These are phyloP conservation scores for Bambusicola thoracicus DNA, from an alignment of 2,113 vertebrate species.

Conservation along the genomic window DNA sequence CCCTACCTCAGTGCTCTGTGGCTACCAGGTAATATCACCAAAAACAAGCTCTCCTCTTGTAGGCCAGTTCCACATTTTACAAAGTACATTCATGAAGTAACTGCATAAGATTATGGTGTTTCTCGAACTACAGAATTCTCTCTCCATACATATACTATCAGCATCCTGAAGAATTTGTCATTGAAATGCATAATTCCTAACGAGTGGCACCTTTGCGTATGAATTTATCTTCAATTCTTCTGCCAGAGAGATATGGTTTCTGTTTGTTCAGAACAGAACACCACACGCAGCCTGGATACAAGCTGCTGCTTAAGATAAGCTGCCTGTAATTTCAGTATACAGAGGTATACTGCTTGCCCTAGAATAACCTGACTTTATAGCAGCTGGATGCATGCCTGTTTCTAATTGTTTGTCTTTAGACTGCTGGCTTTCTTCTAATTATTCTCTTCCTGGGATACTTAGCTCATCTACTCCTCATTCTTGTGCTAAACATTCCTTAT, in stretches of 20 bases:
- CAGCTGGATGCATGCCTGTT: slow-evolving; percentile 66
- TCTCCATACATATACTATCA: not conserved
- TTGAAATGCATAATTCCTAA: not conserved
- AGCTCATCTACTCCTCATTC: slow-evolving; percentile 58
- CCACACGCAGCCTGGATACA: slow-evolving; percentile 48
- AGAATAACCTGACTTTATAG: slow-evolving; percentile 66
- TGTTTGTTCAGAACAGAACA: slow-evolving; percentile 44
- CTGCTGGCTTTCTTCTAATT: slow-evolving; percentile 67
- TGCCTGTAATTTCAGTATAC: slow-evolving; percentile 66
- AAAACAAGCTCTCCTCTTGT: not conserved
- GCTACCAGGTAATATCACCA: not conserved
- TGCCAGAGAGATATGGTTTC: slow-evolving; percentile 11
- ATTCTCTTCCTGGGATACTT: slow-evolving; percentile 70
- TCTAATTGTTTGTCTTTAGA: slow-evolving; percentile 69
- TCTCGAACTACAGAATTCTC: not conserved
- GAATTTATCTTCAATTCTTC: slow-evolving; percentile 43
- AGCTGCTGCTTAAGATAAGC: slow-evolving; percentile 74
- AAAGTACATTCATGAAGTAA: not conserved
- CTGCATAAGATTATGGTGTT: not conserved
- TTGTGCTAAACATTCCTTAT: slow-evolving; percentile 46
- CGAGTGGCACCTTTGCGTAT: not conserved
- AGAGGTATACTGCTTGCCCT: slow-evolving; percentile 48
- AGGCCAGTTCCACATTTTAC: not conserved
- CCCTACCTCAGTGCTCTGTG: not conserved
- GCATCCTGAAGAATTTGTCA: not conserved